Evolutionary conservation across 35 echinoderm and acorn worm genomes (phyloP).

Genomic region (Eucidaris tribuloides): DNA sequence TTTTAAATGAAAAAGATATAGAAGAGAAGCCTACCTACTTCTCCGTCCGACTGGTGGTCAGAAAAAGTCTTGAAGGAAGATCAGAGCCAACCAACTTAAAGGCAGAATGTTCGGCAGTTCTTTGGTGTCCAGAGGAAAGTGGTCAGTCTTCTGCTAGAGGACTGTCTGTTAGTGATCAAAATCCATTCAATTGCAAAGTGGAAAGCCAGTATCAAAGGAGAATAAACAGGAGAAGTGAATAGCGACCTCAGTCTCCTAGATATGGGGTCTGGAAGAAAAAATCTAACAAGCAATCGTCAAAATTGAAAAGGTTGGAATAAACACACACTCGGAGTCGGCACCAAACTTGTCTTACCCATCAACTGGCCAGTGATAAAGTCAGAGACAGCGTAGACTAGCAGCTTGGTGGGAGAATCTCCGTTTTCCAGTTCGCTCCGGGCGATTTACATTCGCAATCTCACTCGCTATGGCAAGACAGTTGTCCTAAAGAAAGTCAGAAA

Average conservation of each 20-base stretch:
- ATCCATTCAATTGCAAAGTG: too few species aligned
- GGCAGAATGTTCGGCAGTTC: slow-evolving; percentile 2
- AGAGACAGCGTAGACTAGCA: slow-evolving; percentile 10
- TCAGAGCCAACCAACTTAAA: not conserved
- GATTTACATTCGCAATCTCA: slow-evolving; percentile 21
- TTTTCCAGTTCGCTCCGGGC: not conserved
- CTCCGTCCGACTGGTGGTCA: slow-evolving; percentile 12
- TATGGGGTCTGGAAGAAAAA: too few species aligned
- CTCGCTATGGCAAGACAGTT: not conserved
- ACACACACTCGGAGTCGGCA: slow-evolving; percentile 5
- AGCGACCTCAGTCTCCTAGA: too few species aligned
- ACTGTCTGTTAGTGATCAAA: slow-evolving; percentile 7
- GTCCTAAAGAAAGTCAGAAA: not conserved
- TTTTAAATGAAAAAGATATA: not conserved
- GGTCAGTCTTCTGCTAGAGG: not conserved
- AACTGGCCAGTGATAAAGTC: not conserved
- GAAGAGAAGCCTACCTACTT: slow-evolving; percentile 6
- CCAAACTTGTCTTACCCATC: slow-evolving; percentile 13
- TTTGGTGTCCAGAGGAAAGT: not conserved
- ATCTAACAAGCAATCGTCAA: too few species aligned
- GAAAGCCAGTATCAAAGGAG: too few species aligned
- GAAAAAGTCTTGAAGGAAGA: not conserved
- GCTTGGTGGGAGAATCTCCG: slow-evolving; percentile 1
- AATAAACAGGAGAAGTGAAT: too few species aligned
- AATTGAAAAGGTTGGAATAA: too few species aligned